phyloP scores from a whole-genome alignment of 2,113 vertebrate genomes.

The Lasiurus borealis region DNA sequence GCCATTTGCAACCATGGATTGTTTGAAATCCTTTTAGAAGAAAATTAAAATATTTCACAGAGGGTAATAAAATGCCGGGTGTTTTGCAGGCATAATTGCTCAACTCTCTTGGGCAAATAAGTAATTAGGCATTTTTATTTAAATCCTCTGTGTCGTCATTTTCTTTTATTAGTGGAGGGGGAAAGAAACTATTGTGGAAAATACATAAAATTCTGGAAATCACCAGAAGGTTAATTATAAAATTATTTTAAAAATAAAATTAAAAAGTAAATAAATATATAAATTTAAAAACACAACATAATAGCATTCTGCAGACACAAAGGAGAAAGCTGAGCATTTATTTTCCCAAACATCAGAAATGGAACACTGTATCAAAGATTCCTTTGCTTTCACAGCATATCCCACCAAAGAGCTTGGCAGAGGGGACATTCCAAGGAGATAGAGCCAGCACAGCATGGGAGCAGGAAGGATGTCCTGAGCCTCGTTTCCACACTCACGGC shows the following conservation, averaged over 20 bases:
- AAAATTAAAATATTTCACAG: conserved; percentile 76
- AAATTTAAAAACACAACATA: background rate
- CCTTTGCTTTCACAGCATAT: background rate
- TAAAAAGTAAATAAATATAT: background rate
- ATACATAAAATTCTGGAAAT: conserved; percentile 64
- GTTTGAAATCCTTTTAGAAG: conserved; percentile 75
- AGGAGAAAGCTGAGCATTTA: background rate
- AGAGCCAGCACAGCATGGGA: rapidly evolving
- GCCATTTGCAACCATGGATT: conserved; percentile 67
- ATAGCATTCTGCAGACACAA: background rate
- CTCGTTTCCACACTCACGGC: rapidly evolving
- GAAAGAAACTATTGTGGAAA: conserved; percentile 4
- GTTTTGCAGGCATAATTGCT: conserved; percentile 54
- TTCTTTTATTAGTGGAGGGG: conserved; percentile 54
- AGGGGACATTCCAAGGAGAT: background rate
- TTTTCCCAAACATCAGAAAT: background rate
- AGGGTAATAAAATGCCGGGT: conserved; percentile 56
- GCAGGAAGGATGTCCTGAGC: background rate
- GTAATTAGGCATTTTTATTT: conserved; percentile 76
- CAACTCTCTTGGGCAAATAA: conserved; percentile 58
- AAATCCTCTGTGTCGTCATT: conserved; percentile 34
- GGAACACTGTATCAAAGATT: too few relatives aligned
- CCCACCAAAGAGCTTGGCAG: background rate
- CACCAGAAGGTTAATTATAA: conserved; percentile 64
- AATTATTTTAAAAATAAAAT: background rate